Percentiles rank a stretch among this genome's conserved stretches.
phyloP scores from a whole-genome alignment of 2,888 invertebrate genomes.

The Enchytraeus crypticus region DNA sequence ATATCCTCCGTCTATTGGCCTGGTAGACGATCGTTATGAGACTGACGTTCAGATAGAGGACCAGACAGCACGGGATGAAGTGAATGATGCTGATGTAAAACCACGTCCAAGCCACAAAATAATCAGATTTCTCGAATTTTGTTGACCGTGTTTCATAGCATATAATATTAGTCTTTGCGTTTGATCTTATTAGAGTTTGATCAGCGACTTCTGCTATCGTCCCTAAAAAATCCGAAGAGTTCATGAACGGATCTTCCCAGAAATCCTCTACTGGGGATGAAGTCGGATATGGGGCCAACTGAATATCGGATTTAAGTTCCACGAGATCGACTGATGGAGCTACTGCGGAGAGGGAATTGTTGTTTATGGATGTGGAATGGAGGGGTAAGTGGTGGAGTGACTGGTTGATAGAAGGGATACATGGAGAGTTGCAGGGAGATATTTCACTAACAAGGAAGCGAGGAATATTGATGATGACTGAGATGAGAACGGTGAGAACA shows the following conservation, averaged over 20 bases:
- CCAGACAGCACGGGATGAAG: slow-evolving; percentile 33
- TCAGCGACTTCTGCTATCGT: too few relatives aligned
- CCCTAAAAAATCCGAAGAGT: too few relatives aligned
- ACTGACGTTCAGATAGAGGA: slow-evolving; percentile 33
- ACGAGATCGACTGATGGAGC: neutral
- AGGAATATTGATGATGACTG: slow-evolving; percentile 35
- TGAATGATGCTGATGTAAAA: slow-evolving; percentile 33
- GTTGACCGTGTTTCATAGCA: slow-evolving; percentile 21
- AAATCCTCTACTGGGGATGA: neutral
- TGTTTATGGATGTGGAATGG: too few relatives aligned
- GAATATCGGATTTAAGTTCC: neutral
- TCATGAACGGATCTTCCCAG: neutral
- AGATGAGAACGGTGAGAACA: slow-evolving; percentile 28
- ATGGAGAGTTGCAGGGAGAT: neutral
- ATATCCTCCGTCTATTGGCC: slow-evolving; percentile 30
- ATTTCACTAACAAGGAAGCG: slow-evolving; percentile 33
- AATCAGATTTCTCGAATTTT: slow-evolving; percentile 27
- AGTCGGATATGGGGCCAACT: neutral
- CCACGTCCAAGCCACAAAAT: slow-evolving; percentile 32
- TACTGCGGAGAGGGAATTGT: neutral
- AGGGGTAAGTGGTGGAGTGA: neutral
- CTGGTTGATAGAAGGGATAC: too few relatives aligned
- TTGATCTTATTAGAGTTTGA: too few relatives aligned
- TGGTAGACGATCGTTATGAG: slow-evolving; percentile 34
- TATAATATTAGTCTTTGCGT: too few relatives aligned